Evolutionary conservation across 2,888 invertebrate species (phyloP), one percentile per base, ranked within the genome.

Genomic region (Flexamia atlantica): DNA sequence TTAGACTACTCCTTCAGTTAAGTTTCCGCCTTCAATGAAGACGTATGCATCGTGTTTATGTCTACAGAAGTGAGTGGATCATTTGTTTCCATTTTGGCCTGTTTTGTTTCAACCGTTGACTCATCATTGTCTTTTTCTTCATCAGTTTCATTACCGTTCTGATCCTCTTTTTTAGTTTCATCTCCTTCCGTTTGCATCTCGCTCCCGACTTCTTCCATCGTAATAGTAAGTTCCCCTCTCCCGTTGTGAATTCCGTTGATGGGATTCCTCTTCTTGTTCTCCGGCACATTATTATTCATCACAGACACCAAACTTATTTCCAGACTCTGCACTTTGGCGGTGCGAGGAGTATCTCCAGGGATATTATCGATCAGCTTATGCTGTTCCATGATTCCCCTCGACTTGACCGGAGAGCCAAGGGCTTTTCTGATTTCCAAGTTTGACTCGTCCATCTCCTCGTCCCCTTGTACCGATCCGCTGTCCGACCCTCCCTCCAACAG

Each of bases 401-500:
- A 57, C 30, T 79, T 79, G 1, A 79, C 50, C 20, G 79, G 79
- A 3, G 79, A 79, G 14, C 79, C 79, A 5, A 79, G 79, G 14
- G 57, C 79, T 79, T 79, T 79, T n/a, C 79, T 79, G 17, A 79
- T 79, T 36, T 79, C 79, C 50, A 36, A 30, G n/a, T 25, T 57
- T 12, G 50, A 32, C 32, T 57, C 79, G 10, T 79, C 79, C 25
- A 57, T 20, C 7, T 79, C 57, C 17, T 76, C 76, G 9, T 79
- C 79, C 79, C 50, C 50, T 7, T 76, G 74, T 10, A 76, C 74
- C 7, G 79, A 79, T 5, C 57, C 28, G 20, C 20, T 57, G 3
- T 79, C 57, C 14, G 53, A 32, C 1, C 57, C 53, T 7, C 23
- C 79, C 9, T 14, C 57, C 4, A 20, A 50, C 20, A 79, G 57